These are phyloP conservation scores for Aphodius granarius DNA, from an alignment of 2,888 invertebrate species.

Conservation along the genomic window DNA sequence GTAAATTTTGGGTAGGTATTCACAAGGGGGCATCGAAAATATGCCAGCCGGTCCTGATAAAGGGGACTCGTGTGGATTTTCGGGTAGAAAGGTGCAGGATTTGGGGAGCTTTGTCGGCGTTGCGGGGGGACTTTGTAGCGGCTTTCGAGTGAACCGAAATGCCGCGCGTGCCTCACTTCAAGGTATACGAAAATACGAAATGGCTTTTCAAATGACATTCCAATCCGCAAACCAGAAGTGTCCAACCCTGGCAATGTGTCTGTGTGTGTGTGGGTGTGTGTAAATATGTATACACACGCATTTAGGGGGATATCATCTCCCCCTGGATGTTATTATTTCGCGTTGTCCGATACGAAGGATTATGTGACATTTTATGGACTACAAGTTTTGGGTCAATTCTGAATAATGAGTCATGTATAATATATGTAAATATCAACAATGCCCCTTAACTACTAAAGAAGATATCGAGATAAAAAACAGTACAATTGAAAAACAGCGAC, in stretches of 20 bases:
- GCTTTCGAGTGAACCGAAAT: conserved; percentile 23
- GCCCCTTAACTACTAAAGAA: no score
- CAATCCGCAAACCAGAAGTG: conserved; percentile 4
- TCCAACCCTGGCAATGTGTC: background rate
- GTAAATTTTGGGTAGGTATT: background rate
- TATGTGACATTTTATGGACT: background rate
- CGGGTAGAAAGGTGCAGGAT: background rate
- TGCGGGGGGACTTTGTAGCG: conserved; percentile 16
- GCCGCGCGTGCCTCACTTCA: conserved; percentile 23
- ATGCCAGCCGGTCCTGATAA: conserved; percentile 29
- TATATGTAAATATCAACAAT: no score
- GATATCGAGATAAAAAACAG: no score
- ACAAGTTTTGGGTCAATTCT: no score
- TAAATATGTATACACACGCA: background rate
- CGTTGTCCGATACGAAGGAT: background rate
- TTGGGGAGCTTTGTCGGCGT: conserved; percentile 26
- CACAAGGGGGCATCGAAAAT: conserved; percentile 28
- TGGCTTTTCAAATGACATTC: conserved; percentile 19
- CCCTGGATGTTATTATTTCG: background rate
- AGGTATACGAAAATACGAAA: conserved; percentile 23
- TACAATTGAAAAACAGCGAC: no score
- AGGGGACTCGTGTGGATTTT: conserved; percentile 24
- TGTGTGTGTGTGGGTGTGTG: no score
- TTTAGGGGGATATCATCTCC: background rate
- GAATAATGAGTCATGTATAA: no score